Evolutionary conservation across 1,140 invertebrate species (phyloP).

Genomic region (Branchinecta lindahli): DNA sequence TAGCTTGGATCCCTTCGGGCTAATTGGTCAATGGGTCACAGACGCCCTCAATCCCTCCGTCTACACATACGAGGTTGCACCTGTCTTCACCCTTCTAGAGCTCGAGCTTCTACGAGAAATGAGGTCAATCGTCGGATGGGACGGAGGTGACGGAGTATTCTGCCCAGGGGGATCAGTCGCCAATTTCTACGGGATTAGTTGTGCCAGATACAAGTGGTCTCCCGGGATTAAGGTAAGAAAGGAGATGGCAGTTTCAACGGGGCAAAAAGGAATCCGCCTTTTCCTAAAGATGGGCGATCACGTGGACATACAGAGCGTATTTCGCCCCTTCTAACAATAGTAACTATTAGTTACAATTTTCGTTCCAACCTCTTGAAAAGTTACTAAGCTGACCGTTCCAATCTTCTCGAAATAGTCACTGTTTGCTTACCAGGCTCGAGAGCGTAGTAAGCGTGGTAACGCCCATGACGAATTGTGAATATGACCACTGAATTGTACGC

Average conservation of each 20-base stretch:
- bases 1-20: constrained; percentile 65
- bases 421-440: no score
- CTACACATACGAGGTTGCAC: constrained; percentile 81
- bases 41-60: constrained; percentile 72
- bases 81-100: constrained; percentile 73
- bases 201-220: constrained; percentile 57
- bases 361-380: no score
- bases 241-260: no score
- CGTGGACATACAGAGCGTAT: no score
- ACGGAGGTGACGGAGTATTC: constrained; percentile 65
- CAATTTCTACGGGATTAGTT: constrained; percentile 84
- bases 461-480: no score
- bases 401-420: no score
- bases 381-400: no score
- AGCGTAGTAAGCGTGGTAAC: no score
- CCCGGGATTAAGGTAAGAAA: constrained; percentile 56
- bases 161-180: constrained; percentile 88
- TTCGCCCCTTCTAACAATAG: background rate
- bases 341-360: no score
- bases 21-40: constrained; percentile 67
- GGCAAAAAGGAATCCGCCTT: background rate
- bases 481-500: no score
- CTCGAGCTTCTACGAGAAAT: constrained; percentile 58
- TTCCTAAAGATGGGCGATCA: no score
- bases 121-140: constrained; percentile 68